Conservation (phyloP, 2,113 vertebrate species). For the Xenopus borealis region DNA sequence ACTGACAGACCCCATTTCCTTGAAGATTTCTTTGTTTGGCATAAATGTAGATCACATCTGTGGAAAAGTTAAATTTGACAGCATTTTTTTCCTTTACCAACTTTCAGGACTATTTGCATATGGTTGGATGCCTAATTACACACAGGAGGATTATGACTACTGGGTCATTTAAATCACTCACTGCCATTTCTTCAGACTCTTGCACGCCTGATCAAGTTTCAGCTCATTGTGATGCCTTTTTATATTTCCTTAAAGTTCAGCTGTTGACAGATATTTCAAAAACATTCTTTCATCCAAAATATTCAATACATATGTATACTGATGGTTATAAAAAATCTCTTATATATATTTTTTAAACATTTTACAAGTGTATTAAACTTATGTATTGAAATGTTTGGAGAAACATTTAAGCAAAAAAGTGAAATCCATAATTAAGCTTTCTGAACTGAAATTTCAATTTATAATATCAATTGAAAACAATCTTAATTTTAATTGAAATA, state of each 20-base stretch:
- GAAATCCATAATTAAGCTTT: too few species aligned
- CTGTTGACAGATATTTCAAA: conserved; percentile 31
- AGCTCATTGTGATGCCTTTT: conserved; percentile 35
- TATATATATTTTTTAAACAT: too few species aligned
- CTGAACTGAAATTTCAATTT: too few species aligned
- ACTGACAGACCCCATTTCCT: conserved; percentile 44
- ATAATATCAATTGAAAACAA: too few species aligned
- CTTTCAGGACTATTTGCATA: conserved; percentile 41
- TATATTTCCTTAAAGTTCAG: conserved; percentile 26
- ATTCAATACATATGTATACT: conserved; percentile 6
- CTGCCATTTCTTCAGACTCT: conserved; percentile 16
- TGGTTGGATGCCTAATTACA: conserved; percentile 37
- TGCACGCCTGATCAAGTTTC: conserved; percentile 13
- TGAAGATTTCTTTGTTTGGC: conserved; percentile 33
- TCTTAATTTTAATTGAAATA: too few species aligned
- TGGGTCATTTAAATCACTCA: conserved; percentile 17
- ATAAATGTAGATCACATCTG: conserved; percentile 45
- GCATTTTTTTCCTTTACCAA: conserved; percentile 33
- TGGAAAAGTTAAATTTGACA: conserved; percentile 31
- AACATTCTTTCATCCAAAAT: conserved; percentile 7
- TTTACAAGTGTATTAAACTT: too few species aligned
- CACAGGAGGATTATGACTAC: conserved; percentile 34
- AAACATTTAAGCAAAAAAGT: too few species aligned
- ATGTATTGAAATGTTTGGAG: too few species aligned
- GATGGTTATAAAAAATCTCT: too few species aligned